Conservation (phyloP, 2,888 invertebrate species). For the Diplolepis rosae region DNA sequence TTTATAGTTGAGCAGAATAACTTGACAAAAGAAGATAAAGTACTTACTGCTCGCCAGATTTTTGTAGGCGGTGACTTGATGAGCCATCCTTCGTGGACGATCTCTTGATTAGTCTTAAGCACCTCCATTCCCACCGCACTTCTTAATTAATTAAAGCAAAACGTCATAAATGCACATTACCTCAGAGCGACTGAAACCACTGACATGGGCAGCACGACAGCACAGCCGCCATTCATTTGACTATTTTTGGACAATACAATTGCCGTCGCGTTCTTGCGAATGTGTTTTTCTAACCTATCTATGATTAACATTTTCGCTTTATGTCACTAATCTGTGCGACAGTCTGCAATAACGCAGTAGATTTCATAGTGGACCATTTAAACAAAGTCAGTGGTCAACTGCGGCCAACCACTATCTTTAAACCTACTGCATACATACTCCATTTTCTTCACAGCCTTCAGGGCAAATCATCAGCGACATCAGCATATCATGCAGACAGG, state of each 20-base stretch:
- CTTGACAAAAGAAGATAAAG: not conserved
- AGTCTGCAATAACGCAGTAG: slow-evolving; percentile 13
- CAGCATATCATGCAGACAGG: too few species aligned
- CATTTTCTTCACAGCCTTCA: not conserved
- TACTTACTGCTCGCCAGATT: slow-evolving; percentile 94
- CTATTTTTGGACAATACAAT: slow-evolving; percentile 29
- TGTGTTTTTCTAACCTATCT: not conserved
- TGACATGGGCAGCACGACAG: slow-evolving; percentile 42
- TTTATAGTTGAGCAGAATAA: slow-evolving; percentile 13
- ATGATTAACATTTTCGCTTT: slow-evolving; percentile 22
- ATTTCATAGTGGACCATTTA: slow-evolving; percentile 16
- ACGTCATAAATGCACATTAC: slow-evolving; percentile 47
- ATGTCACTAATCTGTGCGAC: not conserved
- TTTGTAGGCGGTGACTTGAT: slow-evolving; percentile 96
- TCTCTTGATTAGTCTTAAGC: slow-evolving; percentile 78
- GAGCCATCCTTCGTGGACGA: slow-evolving; percentile 94
- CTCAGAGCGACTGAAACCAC: slow-evolving; percentile 48
- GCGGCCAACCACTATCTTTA: not conserved
- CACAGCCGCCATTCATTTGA: slow-evolving; percentile 47
- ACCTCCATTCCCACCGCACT: slow-evolving; percentile 61
- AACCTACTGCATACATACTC: not conserved
- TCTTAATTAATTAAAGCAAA: slow-evolving; percentile 23
- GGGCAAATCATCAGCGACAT: not conserved
- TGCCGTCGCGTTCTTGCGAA: slow-evolving; percentile 3
- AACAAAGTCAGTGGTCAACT: not conserved